phyloP scores from a whole-genome alignment of 1,140 invertebrate species.

The Sipha flava region DNA sequence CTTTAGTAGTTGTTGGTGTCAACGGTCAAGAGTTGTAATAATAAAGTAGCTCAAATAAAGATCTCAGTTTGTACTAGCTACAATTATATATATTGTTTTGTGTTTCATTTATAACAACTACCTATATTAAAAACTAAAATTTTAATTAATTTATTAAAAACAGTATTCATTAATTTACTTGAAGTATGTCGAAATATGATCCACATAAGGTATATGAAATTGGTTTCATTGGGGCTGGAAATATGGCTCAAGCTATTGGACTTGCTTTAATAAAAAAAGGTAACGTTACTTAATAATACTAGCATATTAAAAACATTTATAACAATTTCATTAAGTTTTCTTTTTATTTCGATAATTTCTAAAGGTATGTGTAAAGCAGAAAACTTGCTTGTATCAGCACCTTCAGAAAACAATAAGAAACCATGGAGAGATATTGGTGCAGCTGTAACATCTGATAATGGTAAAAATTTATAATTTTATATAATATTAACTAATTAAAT shows the following conservation, averaged over 20 bases:
- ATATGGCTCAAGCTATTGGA: constrained; percentile 85
- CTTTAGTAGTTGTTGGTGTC: too few species aligned
- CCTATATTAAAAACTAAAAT: too few species aligned
- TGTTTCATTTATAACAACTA: too few species aligned
- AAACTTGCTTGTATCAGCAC: constrained; percentile 59
- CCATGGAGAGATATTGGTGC: constrained; percentile 57
- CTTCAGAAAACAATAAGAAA: constrained; percentile 53
- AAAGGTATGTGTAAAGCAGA: constrained; percentile 50
- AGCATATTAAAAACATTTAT: too few species aligned
- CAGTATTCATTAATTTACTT: not conserved
- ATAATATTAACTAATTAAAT: not conserved
- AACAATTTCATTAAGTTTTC: too few species aligned
- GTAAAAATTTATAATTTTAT: constrained; percentile 41
- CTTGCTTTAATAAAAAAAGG: constrained; percentile 64
- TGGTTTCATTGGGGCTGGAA: constrained; percentile 89
- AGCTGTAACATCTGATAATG: constrained; percentile 54
- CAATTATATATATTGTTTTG: too few species aligned
- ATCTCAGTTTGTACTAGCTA: too few species aligned
- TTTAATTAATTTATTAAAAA: too few species aligned
- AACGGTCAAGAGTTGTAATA: too few species aligned
- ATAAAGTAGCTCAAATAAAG: too few species aligned
- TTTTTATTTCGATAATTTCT: constrained; percentile 1
- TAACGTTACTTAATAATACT: constrained; percentile 37
- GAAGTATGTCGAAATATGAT: not conserved
- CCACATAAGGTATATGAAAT: constrained; percentile 5